Conservation (phyloP, 2,888 invertebrate genomes). For the Epistrophe grossulariae region DNA sequence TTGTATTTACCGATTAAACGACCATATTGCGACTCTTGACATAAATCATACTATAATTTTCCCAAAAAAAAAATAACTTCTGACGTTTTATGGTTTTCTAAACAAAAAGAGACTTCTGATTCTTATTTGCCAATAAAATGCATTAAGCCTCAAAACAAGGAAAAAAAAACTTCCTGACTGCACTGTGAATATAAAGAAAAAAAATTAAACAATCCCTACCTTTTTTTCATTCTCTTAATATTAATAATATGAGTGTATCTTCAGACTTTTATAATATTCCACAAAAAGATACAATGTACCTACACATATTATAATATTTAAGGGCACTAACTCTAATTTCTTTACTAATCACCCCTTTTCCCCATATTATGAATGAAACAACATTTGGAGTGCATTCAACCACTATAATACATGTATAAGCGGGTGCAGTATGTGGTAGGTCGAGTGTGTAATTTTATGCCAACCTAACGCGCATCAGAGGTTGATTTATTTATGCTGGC, state of each 20-base stretch:
- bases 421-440: slow-evolving; percentile 39
- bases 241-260: not conserved
- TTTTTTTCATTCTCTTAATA: not conserved
- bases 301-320: not conserved
- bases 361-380: not conserved
- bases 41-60: slow-evolving; percentile 13
- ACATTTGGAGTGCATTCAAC: slow-evolving; percentile 65
- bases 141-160: slow-evolving; percentile 21
- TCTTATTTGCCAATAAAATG: slow-evolving; percentile 53
- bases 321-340: slow-evolving; percentile 36
- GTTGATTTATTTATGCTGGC: slow-evolving; percentile 72
- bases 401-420: slow-evolving; percentile 7
- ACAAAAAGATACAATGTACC: slow-evolving; percentile 8
- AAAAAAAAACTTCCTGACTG: slow-evolving; percentile 2
- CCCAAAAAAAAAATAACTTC: slow-evolving; percentile 18
- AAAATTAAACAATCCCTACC: slow-evolving; percentile 13
- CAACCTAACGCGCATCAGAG: slow-evolving; percentile 39
- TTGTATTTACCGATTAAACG: not conserved
- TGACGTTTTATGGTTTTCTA: slow-evolving; percentile 44
- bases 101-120: not conserved
- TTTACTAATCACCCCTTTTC: slow-evolving; percentile 30
- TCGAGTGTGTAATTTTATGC: slow-evolving; percentile 67
- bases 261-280: slow-evolving; percentile 14
- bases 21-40: slow-evolving; percentile 1
- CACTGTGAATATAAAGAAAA: not conserved